Evolutionary conservation across 1,140 invertebrate genomes (phyloP).

Genomic region (Trichonephila clavipes): DNA sequence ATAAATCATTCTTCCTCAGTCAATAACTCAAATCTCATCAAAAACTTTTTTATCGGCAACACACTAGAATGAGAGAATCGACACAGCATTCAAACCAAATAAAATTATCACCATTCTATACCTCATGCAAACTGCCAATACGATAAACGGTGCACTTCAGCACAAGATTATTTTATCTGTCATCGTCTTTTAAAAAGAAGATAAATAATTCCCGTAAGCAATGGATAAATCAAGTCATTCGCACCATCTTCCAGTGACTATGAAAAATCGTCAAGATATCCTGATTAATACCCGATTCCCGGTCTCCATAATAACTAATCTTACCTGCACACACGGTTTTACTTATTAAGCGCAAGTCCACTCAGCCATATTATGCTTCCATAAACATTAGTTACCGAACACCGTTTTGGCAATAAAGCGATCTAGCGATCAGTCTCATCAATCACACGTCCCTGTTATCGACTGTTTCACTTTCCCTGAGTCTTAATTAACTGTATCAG

Average conservation of each 20-base stretch:
- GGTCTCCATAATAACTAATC: neutral
- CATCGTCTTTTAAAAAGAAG: neutral
- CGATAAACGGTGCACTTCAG: neutral
- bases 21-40: too few relatives aligned
- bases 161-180: neutral
- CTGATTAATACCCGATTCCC: neutral
- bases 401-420: conserved; percentile 37
- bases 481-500: conserved; percentile 69
- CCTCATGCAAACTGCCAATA: neutral
- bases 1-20: too few relatives aligned
- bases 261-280: conserved; percentile 25
- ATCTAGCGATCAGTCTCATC: conserved; percentile 50
- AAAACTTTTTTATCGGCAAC: too few relatives aligned
- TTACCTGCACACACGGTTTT: conserved; percentile 12
- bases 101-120: neutral
- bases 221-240: neutral
- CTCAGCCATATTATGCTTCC: conserved; percentile 24
- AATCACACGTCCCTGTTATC: conserved; percentile 56
- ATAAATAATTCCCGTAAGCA: neutral
- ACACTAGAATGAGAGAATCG: too few relatives aligned
- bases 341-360: conserved; percentile 55
- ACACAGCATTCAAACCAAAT: neutral
- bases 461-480: conserved; percentile 44
- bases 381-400: conserved; percentile 60
- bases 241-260: conserved; percentile 7